These are phyloP conservation scores for Mycetomoellerius zeteki DNA, from an alignment of 1,140 invertebrate species.

Conservation along the genomic window DNA sequence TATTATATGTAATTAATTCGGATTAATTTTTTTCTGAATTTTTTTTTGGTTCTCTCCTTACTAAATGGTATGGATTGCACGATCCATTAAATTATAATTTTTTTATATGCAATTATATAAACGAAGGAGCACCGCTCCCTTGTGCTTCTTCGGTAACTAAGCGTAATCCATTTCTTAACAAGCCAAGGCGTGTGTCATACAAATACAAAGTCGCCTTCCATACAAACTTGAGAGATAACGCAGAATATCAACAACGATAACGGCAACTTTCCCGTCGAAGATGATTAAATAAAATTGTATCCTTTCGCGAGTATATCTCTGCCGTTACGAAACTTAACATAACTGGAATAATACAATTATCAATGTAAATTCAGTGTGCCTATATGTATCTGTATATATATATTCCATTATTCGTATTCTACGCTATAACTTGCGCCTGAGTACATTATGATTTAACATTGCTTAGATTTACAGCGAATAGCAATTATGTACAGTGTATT, in stretches of 20 bases:
- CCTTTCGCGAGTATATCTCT: slow-evolving; percentile 57
- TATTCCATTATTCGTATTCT: slow-evolving; percentile 65
- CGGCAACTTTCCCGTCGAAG: slow-evolving; percentile 3
- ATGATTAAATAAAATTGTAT: slow-evolving; percentile 55
- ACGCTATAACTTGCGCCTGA: slow-evolving; percentile 70
- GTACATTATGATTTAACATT: slow-evolving; percentile 58
- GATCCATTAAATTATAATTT: slow-evolving; percentile 10
- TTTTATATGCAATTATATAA: background rate
- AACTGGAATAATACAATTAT: slow-evolving; percentile 64
- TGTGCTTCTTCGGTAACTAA: slow-evolving; percentile 24
- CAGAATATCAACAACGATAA: slow-evolving; percentile 39
- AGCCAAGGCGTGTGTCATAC: background rate
- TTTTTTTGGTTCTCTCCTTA: background rate
- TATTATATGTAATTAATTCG: background rate
- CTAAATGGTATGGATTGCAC: background rate
- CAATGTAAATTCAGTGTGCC: slow-evolving; percentile 60
- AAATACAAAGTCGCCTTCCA: background rate
- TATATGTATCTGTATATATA: slow-evolving; percentile 23
- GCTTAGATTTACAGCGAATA: slow-evolving; percentile 58
- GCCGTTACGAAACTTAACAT: slow-evolving; percentile 58
- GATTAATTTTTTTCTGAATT: background rate
- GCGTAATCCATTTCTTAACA: slow-evolving; percentile 28
- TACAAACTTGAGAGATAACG: slow-evolving; percentile 43
- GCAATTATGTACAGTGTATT: slow-evolving; percentile 50
- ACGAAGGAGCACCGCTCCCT: slow-evolving; percentile 37